phyloP scores from a whole-genome alignment of 1,140 invertebrate species.

The Nylanderia fulva region DNA sequence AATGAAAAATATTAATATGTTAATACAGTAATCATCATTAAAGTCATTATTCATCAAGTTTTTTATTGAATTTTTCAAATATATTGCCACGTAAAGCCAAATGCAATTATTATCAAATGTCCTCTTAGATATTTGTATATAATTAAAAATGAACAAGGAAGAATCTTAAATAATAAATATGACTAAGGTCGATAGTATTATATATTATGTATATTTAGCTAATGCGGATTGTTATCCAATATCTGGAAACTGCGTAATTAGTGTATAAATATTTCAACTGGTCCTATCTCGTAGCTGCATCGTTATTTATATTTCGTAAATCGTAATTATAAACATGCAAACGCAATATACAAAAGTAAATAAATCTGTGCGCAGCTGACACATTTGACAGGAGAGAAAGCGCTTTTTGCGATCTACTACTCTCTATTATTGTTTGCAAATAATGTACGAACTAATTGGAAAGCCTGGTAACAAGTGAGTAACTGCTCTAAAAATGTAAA shows the following conservation, averaged over 20 bases:
- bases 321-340: neutral
- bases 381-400: constrained; percentile 15
- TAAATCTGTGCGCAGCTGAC: neutral
- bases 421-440: neutral
- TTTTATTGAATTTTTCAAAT: neutral
- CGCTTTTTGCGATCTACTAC: neutral
- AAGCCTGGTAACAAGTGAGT: neutral
- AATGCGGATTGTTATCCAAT: neutral
- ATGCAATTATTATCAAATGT: neutral
- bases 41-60: neutral
- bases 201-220: neutral
- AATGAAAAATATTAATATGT: no score
- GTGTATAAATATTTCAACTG: neutral
- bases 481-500: neutral
- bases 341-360: neutral
- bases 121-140: neutral
- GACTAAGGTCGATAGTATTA: neutral
- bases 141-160: neutral
- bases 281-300: no score
- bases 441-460: neutral
- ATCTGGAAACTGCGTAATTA: neutral
- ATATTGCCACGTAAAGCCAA: neutral
- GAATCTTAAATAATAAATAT: neutral
- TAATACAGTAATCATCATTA: neutral
- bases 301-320: neutral